Evolutionary conservation across 2,113 vertebrate genomes (phyloP), one percentile per base, ranked within the genome.

Genomic region (Peromyscus leucopus): DNA sequence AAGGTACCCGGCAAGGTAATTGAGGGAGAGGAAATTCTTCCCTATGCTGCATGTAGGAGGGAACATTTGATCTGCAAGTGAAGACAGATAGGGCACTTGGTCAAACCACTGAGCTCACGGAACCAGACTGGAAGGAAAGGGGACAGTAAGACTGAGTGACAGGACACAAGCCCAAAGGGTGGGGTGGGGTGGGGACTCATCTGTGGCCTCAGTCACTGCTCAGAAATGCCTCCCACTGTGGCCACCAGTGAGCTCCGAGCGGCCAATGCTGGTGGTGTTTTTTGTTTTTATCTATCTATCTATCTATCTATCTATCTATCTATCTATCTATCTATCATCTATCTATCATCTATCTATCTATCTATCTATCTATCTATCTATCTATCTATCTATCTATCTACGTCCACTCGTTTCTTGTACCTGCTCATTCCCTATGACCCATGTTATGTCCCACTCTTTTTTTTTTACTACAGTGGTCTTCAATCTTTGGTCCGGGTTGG

Each of bases 21-120:
- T 99, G 97, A 99, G 98, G 1, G 99, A 99, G 63, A 99, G 99
- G 97, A 99, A 99, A 97, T 99, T 99, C 98, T 99, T 99, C 94
- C 99, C 99, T 85, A 99, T 99, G 95, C 98, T 99, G 98, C 99
- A 99, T 0, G 96, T 99, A 51, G 99, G 98, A 94, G 99, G 99
- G 96, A 99, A 99, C 74, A 99, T 98, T 79, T 99, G 98, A 98
- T 99, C 99, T 99, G 98, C 83, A 97, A 95, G 80, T 48, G 63
- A 17, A 78, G n/a, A 57, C 71, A 63, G 33, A 74, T 12, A 89
- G 33, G 65, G 65, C 24, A 17, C 33, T 5, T 4, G 36, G 46
- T 96, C 65, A 97, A 28, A 83, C 39, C 79, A 31, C 31, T 13
- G 90, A 90, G 57, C 51, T 72, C 4, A 1, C 2, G 24, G n/a